Percentiles rank a stretch among this genome's conserved stretches.
phyloP scores from a whole-genome alignment of 2,113 vertebrate genomes.

The Colossoma macropomum region DNA sequence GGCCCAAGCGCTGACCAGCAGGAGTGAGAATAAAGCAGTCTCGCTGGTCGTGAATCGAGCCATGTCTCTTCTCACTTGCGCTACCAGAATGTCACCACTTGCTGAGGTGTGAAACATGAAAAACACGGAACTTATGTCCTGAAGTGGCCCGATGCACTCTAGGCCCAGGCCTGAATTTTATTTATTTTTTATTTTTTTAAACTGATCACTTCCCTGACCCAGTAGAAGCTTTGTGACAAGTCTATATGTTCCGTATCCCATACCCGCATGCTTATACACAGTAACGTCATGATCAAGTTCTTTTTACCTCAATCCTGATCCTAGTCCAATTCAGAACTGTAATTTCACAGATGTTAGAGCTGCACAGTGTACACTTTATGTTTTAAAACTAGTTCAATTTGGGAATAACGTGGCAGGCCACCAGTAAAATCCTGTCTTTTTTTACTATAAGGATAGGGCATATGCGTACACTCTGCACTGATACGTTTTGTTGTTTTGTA shows the following conservation, averaged over 20 bases:
- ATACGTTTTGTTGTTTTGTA: no score
- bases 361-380: no score
- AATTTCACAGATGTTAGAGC: no score
- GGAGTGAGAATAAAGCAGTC: constrained; percentile 8
- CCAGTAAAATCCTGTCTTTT: no score
- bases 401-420: no score
- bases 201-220: background rate
- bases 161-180: background rate
- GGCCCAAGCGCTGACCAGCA: background rate
- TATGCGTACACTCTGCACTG: no score
- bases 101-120: constrained; percentile 12
- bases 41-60: background rate
- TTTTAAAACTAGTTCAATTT: no score
- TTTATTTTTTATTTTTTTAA: background rate
- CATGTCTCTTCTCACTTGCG: background rate
- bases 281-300: background rate
- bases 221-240: background rate
- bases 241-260: no score
- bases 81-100: constrained; percentile 31
- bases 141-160: background rate
- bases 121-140: constrained; percentile 26
- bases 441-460: no score
- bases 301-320: no score
- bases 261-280: background rate
- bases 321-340: background rate